Evolutionary conservation across 2,797 vertebrate species (phyloP), one percentile per base, ranked within the genome.

Genomic region (Sarcoramphus papa): DNA sequence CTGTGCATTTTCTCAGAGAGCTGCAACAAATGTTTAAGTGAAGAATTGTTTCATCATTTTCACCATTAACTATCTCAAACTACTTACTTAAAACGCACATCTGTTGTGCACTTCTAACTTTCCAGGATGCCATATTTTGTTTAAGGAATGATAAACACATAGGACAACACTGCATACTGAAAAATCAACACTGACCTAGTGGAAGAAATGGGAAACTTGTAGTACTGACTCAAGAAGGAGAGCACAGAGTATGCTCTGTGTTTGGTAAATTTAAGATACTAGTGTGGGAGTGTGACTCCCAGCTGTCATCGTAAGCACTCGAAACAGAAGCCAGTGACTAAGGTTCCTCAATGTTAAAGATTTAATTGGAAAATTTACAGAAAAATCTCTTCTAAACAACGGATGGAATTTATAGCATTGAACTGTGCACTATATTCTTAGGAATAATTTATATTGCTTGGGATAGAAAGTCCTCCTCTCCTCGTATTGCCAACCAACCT

Each of bases 401-500:
- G 5, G 43, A 15, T n/a, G 24, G 30, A 56, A 17, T 62, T 57
- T 70, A 53, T 16, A 37, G 30, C n/a, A 37, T 31, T 19, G 33
- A 82, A n/a, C 25, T 15, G 45, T 64, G 63, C 30, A 7, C 31
- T 40, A 18, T 54, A 12, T 65, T 65, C 64, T 50, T 24, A 37
- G 20, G 56, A 70, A 51, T 62, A 31, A 33, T 18, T 75, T 23
- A 7, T 51, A 47, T 30, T 47, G 30, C 23, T 51, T 67, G n/a
- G 53, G 30, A 47, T 7, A 48, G 76, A 76, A 57, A 79, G n/a
- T 24, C 35, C 22, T 86, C 59, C 35, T 85, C 40, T n/a, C 30
- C 50, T 75, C 2, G 0, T 43, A 10, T 64, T 60, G 45, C 57
- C 63, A 81, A 0, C 16, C 35, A 37, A 4, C n/a, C 41, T 65